These are phyloP conservation scores for Cancer borealis DNA, from an alignment of 2,888 invertebrate species.

Conservation along the genomic window DNA sequence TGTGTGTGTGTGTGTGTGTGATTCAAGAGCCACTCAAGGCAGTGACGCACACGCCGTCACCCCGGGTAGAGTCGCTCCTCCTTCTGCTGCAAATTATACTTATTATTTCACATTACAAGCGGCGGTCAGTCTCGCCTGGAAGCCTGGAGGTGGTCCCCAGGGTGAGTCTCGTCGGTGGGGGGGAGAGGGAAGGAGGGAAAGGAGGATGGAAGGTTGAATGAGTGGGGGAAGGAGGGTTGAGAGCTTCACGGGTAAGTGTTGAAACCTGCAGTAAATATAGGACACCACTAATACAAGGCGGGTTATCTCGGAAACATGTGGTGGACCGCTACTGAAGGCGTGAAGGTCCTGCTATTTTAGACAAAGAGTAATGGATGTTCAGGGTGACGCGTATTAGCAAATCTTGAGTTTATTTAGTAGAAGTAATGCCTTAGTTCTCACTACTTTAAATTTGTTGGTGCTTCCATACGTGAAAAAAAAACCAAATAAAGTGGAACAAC, in stretches of 20 bases:
- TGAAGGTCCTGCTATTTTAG: not conserved
- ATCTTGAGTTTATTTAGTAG: not conserved
- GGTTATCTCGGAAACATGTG: not conserved
- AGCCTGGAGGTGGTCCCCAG: not conserved
- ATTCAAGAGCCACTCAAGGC: not conserved
- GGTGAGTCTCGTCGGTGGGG: not conserved
- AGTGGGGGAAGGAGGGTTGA: not conserved
- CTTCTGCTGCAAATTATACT: not conserved
- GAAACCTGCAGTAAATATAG: constrained; percentile 7
- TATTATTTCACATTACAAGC: not conserved
- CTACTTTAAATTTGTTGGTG: not conserved
- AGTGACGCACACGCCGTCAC: not conserved
- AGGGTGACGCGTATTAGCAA: not conserved
- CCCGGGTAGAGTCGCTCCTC: not conserved
- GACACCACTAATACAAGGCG: not conserved
- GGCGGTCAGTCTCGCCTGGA: constrained; percentile 30
- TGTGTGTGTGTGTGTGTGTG: constrained; percentile 26
- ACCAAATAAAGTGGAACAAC: not conserved
- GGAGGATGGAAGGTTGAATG: not conserved
- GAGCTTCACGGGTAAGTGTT: constrained; percentile 1
- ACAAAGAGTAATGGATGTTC: not conserved
- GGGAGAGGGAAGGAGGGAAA: not conserved
- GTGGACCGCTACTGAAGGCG: not conserved
- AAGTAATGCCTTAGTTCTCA: not conserved
- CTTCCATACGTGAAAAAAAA: not conserved